Conservation (phyloP, 2,888 invertebrate genomes). For the Meteorus cinctellus region DNA sequence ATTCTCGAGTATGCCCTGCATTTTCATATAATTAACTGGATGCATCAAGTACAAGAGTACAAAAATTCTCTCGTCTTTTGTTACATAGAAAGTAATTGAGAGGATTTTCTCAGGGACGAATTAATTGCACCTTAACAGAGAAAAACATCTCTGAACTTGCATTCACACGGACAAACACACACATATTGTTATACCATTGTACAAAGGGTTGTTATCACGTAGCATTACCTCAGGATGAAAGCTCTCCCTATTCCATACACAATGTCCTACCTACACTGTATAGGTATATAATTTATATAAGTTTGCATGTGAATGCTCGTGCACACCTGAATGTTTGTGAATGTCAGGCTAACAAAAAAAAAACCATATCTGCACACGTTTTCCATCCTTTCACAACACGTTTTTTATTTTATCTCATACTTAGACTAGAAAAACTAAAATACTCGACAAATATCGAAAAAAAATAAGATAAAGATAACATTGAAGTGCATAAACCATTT, state of each 20-base stretch:
- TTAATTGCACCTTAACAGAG: constrained; percentile 5
- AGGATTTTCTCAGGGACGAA: background rate
- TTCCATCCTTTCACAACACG: background rate
- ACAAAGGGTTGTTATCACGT: constrained; percentile 62
- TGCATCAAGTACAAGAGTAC: background rate
- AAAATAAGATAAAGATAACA: background rate
- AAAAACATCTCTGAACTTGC: background rate
- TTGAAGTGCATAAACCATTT: no score
- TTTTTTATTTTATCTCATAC: background rate
- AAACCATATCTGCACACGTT: background rate
- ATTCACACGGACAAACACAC: background rate
- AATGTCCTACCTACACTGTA: background rate
- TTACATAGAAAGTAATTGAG: constrained; percentile 1
- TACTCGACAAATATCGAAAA: background rate
- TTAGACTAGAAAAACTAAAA: background rate
- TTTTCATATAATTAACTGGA: background rate
- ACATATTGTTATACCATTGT: background rate
- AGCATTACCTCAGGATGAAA: constrained; percentile 66
- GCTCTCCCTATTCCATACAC: constrained; percentile 39
- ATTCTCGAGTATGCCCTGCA: background rate
- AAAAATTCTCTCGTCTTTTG: background rate
- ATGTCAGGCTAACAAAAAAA: background rate
- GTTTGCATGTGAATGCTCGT: background rate
- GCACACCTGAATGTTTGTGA: background rate
- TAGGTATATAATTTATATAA: background rate